Evolutionary conservation across 1,140 invertebrate genomes (phyloP), one percentile per base, ranked within the genome.

Genomic region (Trachelipus rathkii): DNA sequence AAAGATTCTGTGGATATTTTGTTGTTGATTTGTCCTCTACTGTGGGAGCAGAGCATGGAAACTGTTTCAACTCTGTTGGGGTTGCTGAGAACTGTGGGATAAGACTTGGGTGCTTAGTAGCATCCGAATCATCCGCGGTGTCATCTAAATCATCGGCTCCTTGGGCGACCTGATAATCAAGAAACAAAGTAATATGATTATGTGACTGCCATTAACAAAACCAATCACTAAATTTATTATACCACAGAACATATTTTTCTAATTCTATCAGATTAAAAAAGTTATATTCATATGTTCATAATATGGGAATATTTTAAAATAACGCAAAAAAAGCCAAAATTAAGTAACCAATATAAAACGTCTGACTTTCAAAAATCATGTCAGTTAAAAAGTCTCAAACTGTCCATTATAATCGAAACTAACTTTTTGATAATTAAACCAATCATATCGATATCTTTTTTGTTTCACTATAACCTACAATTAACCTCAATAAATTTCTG

Each of bases 41-140:
- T 33, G 33, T 33, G 6, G 33, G 33, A 33, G 33, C 33, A 3
- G 33, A 33, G 6, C 6, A 1, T 33, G 50, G 50, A 19, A 60
- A 60, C 4, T 60, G 50, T 60, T 60, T 60, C 50, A 60, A 4
- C 50, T 60, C 50, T 60, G 50, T 60, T 60, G 50, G 50, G 50
- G 50, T 60, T 33, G 33, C 6, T 19, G 50, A 60, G 19, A 60
- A 60, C 8, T 60, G 11, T 60, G 50, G 50, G 8, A 60, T 3
- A 19, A 60, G 50, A 19, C 19, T 60, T 1, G 50, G 50, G 8
- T 60, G 50, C 8, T 60, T 60, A 19, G 19, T 15, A 19, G 50
- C 2, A 1, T 60, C 50, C 8, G 50, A 60, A 60, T 60, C 50
- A 3, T 60, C 50, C 1, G 11, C 50, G 1, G 19, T 13, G 50